Conservation (phyloP, 1,140 invertebrate species). For the Aphaenogaster rudis region DNA sequence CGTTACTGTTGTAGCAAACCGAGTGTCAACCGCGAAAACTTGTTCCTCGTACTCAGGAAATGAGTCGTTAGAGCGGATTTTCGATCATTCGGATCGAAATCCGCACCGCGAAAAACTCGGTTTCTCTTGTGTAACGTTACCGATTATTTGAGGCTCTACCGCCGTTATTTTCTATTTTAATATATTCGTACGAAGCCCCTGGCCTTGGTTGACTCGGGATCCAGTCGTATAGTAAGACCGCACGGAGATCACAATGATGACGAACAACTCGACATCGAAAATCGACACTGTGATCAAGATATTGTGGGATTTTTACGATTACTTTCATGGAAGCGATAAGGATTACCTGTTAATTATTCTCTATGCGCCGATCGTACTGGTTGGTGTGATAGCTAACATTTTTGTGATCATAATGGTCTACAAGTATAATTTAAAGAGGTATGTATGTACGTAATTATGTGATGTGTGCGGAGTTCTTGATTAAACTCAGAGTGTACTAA, state of each 20-base stretch:
- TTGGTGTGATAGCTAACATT: constrained; percentile 89
- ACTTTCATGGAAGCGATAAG: constrained; percentile 69
- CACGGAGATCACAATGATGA: neutral
- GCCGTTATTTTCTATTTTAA: neutral
- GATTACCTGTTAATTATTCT: constrained; percentile 87
- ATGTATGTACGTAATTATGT: constrained; percentile 52
- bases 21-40: neutral
- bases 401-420: constrained; percentile 90
- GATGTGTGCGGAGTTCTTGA: neutral
- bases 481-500: neutral
- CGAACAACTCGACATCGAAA: constrained; percentile 1
- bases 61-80: neutral
- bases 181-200: neutral
- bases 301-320: constrained; percentile 72
- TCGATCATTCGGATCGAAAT: neutral
- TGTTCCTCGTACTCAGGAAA: neutral
- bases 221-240: neutral
- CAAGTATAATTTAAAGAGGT: constrained; percentile 91
- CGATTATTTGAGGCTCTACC: neutral
- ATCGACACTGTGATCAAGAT: constrained; percentile 64
- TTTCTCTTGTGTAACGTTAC: neutral
- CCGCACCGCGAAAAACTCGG: neutral
- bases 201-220: neutral
- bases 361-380: constrained; percentile 88
- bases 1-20: neutral